These are phyloP conservation scores for Pammene aurita DNA, from an alignment of 2,888 invertebrate genomes.

Conservation along the genomic window DNA sequence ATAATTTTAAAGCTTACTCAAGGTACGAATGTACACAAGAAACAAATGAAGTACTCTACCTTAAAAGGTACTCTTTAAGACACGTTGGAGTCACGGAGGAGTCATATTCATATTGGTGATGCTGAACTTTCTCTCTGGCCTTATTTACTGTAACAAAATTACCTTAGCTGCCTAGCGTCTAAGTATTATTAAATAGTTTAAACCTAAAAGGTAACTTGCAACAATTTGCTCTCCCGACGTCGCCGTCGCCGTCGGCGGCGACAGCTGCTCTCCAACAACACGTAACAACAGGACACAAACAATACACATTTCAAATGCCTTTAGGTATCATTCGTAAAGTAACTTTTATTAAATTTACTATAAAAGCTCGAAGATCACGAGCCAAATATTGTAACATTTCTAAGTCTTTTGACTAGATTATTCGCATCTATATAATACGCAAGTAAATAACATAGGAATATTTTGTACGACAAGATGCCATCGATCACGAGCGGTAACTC, in stretches of 20 bases:
- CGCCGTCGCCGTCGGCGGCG: conserved; percentile 15
- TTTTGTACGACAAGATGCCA: conserved; percentile 83
- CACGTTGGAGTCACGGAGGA: conserved; percentile 72
- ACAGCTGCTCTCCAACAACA: conserved; percentile 40
- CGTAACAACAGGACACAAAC: conserved; percentile 58
- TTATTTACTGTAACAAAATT: conserved; percentile 72
- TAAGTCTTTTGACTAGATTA: conserved; percentile 84
- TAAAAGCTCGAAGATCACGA: conserved; percentile 75
- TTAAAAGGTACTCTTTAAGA: conserved; percentile 79
- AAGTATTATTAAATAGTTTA: conserved; percentile 76
- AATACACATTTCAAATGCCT: conserved; percentile 70
- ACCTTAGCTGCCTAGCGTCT: conserved; percentile 74
- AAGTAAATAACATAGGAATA: conserved; percentile 83
- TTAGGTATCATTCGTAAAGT: conserved; percentile 55
- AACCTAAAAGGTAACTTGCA: conserved; percentile 81
- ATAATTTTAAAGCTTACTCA: conserved; percentile 41
- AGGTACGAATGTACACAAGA: conserved; percentile 47
- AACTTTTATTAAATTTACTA: conserved; percentile 67
- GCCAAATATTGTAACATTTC: conserved; percentile 76
- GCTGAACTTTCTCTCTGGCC: conserved; percentile 80
- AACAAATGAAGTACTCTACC: conserved; percentile 63
- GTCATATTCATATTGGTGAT: conserved; percentile 58
- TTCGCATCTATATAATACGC: conserved; percentile 79
- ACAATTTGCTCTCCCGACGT: conserved; percentile 52
- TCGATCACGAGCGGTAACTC: conserved; percentile 83